Percentiles rank a stretch among this genome's conserved stretches.
Evolutionary conservation across 2,888 invertebrate species (phyloP).

Genomic region (Parasteatoda lunata): DNA sequence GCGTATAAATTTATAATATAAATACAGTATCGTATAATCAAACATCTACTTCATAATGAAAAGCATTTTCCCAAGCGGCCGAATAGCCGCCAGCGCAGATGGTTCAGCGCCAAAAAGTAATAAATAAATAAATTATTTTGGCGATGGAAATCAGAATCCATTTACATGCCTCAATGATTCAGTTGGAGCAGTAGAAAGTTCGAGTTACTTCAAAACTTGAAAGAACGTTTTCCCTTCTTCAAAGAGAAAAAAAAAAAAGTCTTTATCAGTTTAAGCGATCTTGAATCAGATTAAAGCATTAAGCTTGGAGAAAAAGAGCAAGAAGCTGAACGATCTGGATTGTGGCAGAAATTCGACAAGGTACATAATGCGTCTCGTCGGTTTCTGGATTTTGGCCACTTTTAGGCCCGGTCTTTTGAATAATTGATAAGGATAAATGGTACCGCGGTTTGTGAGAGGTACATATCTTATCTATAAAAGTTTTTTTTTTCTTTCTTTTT

Average conservation of each 20-base stretch:
- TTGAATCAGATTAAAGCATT: slow-evolving; percentile 26
- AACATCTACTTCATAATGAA: too few relatives aligned
- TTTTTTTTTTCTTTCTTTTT: background rate
- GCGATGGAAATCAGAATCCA: slow-evolving; percentile 27
- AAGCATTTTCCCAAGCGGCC: too few relatives aligned
- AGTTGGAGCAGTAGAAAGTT: slow-evolving; percentile 13
- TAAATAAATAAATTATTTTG: slow-evolving; percentile 3
- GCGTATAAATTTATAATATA: too few relatives aligned
- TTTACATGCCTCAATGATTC: slow-evolving; percentile 40
- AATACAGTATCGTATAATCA: too few relatives aligned
- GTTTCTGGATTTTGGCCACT: slow-evolving; percentile 7
- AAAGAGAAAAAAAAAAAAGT: background rate
- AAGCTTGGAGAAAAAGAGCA: background rate
- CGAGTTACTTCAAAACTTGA: background rate
- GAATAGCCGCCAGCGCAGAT: background rate
- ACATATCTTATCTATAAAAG: slow-evolving; percentile 25
- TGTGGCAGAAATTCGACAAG: slow-evolving; percentile 2
- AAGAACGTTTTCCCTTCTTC: background rate
- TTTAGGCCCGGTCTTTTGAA: slow-evolving; percentile 39
- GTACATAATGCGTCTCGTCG: slow-evolving; percentile 31
- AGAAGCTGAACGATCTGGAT: background rate
- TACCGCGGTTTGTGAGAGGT: slow-evolving; percentile 2
- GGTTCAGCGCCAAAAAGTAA: background rate
- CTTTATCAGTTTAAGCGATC: slow-evolving; percentile 40
- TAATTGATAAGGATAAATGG: slow-evolving; percentile 57